Base-by-base conservation (phyloP, 1,140 invertebrate species). In the Anthonomus grandis region DNA sequence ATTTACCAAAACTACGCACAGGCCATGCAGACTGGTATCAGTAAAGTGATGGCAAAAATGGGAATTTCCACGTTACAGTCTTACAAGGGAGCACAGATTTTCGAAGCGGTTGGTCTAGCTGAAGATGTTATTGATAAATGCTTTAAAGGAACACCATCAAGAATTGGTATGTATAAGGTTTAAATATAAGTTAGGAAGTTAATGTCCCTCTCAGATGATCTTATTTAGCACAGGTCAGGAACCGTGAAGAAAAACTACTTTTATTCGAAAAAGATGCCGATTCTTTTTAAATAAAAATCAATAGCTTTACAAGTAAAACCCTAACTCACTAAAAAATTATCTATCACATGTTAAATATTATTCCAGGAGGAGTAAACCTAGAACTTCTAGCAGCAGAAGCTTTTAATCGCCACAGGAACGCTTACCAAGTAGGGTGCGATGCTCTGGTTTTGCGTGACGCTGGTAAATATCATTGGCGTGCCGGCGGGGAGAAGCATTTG, bases 31-130 rank as follows among this genome's bases (percentile, higher is more conserved):
- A 73, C 71, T 12, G 67, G 60, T 13, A 71, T 73, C 23, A 70
- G 64, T 42, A 73, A 73, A 62, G 71, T 98, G 0, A 99, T 99
- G 97, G 96, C 97, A 1, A 99, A 99, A 76, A 99, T 99, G 97
- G 97, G 97, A 31, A 99, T 99, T 69, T 97, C 94, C 36, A 99
- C 96, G 0, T 76, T 99, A 13, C 96, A 99, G 72, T 97, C 94
- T n/a, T 99, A 99, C 75, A 98, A 98, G 79, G 93, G 95, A 62
- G 97, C 97, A 3, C 97, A 99, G 78, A 99, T 99, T 63, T 99
- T 99, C 74, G 97, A 99, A 78, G 95, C 95, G 18, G 94, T 99
- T 19, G 97, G 97, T 10, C 74, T 99, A 5, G 85, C 88, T 34
- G 81, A 90, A 59, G 93, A 98, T 73, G 90, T 99, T 0, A 86